Conservation (phyloP, 1,140 invertebrate genomes). For the Delia radicum region DNA sequence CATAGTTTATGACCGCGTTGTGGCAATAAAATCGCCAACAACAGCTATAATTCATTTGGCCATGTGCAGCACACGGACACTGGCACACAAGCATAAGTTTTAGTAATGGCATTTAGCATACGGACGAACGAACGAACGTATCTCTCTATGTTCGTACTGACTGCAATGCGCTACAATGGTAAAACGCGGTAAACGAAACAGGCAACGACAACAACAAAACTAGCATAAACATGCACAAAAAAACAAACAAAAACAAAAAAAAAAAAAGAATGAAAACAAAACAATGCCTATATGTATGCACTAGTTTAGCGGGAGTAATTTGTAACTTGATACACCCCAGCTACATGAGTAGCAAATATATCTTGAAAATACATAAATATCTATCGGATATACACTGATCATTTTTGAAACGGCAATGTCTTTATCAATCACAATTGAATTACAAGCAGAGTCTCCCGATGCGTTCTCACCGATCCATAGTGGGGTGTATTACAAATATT, state of each 20-base stretch:
- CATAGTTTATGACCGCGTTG: constrained; percentile 56
- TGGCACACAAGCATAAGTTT: constrained; percentile 17
- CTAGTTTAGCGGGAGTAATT: constrained; percentile 10
- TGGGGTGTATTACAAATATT: no score
- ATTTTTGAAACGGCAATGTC: no score
- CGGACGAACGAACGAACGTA: background rate
- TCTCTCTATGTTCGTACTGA: background rate
- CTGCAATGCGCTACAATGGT: constrained; percentile 15
- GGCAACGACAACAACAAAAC: background rate
- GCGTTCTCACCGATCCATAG: no score
- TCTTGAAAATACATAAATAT: background rate
- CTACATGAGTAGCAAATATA: background rate
- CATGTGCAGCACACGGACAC: constrained; percentile 29
- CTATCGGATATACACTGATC: no score
- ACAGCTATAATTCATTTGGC: constrained; percentile 55
- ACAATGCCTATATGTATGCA: constrained; percentile 11
- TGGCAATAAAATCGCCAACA: constrained; percentile 56
- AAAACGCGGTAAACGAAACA: constrained; percentile 9
- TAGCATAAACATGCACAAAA: constrained; percentile 1
- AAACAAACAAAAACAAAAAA: background rate
- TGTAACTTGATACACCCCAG: background rate
- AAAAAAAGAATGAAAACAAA: background rate
- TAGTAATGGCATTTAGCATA: background rate
- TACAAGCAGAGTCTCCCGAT: no score
- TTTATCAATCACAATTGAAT: no score